Percentiles rank a stretch among this genome's conserved stretches.
phyloP scores from a whole-genome alignment of 2,797 vertebrate genomes.

The Pantherophis alleghaniensis region DNA sequence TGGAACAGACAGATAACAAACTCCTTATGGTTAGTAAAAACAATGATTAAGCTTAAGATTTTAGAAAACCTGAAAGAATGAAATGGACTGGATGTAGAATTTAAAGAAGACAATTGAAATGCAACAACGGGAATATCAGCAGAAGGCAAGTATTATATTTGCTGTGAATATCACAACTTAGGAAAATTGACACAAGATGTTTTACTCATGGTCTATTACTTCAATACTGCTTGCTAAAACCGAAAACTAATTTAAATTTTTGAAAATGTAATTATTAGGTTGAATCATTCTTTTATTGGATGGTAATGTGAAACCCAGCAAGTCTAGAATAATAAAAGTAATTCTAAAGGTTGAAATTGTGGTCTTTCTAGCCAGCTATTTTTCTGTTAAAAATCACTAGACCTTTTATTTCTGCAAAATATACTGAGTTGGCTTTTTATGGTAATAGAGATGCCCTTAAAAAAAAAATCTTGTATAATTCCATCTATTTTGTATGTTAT shows the following conservation, averaged over 20 bases:
- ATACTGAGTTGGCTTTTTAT: background rate
- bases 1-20: background rate
- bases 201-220: background rate
- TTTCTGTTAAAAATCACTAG: background rate
- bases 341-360: background rate
- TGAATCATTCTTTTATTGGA: background rate
- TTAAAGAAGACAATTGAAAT: background rate
- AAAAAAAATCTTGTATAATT: background rate
- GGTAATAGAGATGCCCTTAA: background rate
- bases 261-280: background rate
- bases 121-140: background rate
- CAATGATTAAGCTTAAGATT: background rate
- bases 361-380: background rate
- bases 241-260: background rate
- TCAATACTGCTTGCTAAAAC: background rate
- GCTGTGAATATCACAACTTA: background rate
- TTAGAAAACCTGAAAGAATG: background rate
- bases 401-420: background rate
- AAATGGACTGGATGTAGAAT: background rate
- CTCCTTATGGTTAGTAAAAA: background rate
- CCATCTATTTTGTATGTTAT: background rate
- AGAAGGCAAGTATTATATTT: background rate
- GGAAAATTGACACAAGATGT: background rate
- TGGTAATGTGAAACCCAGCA: background rate
- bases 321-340: background rate